Conservation (phyloP, 2,797 vertebrate species). For the Dicrostonyx torquatus region DNA sequence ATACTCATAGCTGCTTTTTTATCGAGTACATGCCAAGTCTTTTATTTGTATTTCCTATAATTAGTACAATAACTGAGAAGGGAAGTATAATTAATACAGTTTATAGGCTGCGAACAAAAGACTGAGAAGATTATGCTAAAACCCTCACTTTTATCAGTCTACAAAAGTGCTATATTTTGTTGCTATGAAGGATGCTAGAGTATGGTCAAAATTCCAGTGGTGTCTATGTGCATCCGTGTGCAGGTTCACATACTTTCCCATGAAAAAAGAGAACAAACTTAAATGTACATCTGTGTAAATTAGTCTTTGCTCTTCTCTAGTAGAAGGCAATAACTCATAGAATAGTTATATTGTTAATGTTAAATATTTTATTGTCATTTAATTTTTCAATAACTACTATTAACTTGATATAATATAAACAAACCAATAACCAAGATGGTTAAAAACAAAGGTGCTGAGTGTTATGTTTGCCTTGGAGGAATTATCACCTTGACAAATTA, state of each 20-base stretch:
- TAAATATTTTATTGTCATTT: conserved; percentile 35
- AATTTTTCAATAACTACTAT: conserved; percentile 8
- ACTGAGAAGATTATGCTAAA: background rate
- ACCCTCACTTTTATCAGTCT: background rate
- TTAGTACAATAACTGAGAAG: conserved; percentile 36
- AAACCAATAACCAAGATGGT: conserved; percentile 10
- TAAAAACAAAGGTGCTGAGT: conserved; percentile 42
- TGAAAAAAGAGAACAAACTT: conserved; percentile 8
- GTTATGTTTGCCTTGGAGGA: conserved; percentile 43
- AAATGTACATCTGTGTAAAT: background rate
- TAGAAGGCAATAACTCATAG: background rate
- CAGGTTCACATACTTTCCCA: background rate
- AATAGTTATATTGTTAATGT: conserved; percentile 39
- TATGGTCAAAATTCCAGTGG: background rate
- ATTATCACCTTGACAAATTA: conserved; percentile 59
- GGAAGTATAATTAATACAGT: conserved; percentile 6
- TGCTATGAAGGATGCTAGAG: background rate
- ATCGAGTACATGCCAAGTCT: background rate
- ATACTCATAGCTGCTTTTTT: conserved; percentile 13
- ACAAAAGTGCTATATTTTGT: conserved; percentile 45
- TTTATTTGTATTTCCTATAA: conserved; percentile 10
- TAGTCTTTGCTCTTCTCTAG: background rate
- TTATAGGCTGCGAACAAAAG: conserved; percentile 47
- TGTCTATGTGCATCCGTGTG: background rate
- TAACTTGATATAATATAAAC: conserved; percentile 51